phyloP scores from a whole-genome alignment of 2,888 invertebrate genomes.

The Xestia ashworthii region DNA sequence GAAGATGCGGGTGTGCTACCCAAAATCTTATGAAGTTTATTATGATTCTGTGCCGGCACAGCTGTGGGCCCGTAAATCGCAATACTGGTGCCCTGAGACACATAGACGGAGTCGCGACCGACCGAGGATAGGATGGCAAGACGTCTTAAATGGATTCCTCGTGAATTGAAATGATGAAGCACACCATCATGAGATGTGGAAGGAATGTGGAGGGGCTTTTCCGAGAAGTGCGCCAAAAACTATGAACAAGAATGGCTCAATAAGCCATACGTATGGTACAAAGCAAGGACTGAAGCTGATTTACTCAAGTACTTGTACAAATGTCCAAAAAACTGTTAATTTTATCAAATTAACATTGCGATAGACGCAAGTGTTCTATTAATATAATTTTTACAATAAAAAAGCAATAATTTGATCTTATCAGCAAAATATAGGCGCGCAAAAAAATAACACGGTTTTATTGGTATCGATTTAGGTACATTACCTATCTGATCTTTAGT shows the following conservation, averaged over 20 bases:
- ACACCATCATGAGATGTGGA: no score
- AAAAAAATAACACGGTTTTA: conserved; percentile 13
- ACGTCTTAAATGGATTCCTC: no score
- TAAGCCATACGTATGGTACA: neutral
- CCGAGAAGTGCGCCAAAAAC: no score
- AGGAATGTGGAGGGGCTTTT: no score
- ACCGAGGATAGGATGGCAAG: no score
- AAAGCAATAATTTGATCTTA: conserved; percentile 6
- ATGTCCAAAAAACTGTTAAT: neutral
- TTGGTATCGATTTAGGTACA: neutral
- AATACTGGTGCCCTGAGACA: no score
- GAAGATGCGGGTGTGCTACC: neutral
- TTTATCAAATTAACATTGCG: conserved; percentile 9
- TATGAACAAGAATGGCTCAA: conserved; percentile 10
- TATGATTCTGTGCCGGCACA: neutral
- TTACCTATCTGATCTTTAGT: neutral
- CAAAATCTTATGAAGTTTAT: neutral
- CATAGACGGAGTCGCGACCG: no score
- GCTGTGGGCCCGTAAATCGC: no score
- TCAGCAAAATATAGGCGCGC: conserved; percentile 3
- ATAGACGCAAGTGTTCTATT: conserved; percentile 21
- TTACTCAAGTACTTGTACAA: no score
- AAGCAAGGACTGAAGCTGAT: neutral
- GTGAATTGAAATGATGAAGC: no score
- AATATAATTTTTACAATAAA: neutral